Conservation (phyloP, 2,888 invertebrate genomes). For the Lamellibrachia columna region DNA sequence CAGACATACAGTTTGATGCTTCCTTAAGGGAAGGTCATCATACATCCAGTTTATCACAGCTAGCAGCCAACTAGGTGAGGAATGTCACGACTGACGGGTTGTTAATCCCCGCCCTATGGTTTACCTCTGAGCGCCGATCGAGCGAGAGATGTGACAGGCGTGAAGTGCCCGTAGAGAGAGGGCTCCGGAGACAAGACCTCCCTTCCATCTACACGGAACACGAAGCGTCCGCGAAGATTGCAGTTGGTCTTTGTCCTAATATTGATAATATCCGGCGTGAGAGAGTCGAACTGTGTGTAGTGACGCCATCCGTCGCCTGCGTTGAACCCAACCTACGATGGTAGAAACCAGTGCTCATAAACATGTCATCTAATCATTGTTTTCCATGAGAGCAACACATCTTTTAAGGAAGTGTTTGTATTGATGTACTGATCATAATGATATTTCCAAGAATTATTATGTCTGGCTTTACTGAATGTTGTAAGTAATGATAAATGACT, state of each 20-base stretch:
- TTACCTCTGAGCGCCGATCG: not conserved
- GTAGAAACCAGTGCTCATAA: not conserved
- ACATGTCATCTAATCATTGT: not conserved
- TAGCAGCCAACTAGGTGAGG: too few species aligned
- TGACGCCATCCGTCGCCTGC: not conserved
- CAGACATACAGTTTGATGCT: too few species aligned
- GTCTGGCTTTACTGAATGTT: too few species aligned
- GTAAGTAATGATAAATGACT: too few species aligned
- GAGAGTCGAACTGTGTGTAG: not conserved
- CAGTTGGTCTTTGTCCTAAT: constrained; percentile 9
- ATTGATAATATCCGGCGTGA: not conserved
- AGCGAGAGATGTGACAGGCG: not conserved
- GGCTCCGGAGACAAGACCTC: not conserved
- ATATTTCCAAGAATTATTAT: too few species aligned
- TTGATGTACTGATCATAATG: too few species aligned
- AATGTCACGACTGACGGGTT: not conserved
- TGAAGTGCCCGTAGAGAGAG: not conserved
- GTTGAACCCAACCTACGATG: not conserved
- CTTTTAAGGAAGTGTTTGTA: too few species aligned
- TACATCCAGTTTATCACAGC: too few species aligned
- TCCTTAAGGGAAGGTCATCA: too few species aligned
- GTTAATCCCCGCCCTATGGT: not conserved
- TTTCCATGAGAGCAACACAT: too few species aligned
- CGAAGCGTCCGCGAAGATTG: not conserved
- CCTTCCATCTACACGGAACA: not conserved